phyloP scores from a whole-genome alignment of 2,113 vertebrate species.

The Irena cyanogastra region DNA sequence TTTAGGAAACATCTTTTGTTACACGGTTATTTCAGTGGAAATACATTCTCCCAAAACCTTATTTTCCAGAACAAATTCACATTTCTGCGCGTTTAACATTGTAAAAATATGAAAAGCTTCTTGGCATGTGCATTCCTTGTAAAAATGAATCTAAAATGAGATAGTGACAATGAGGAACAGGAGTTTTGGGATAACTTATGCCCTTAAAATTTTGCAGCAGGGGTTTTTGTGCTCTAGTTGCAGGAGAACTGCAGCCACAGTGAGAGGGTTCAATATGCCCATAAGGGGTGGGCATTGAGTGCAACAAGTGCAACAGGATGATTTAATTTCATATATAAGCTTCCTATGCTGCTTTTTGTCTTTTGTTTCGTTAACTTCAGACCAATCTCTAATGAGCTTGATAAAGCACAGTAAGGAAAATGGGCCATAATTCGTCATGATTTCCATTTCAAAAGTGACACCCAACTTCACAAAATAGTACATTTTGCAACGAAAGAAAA shows the following conservation, averaged over 20 bases:
- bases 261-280: background rate
- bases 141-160: slow-evolving; percentile 3
- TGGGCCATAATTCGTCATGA: slow-evolving; percentile 69
- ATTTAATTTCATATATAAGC: slow-evolving; percentile 36
- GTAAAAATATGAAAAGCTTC: background rate
- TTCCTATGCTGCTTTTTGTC: background rate
- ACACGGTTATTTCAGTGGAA: slow-evolving; percentile 24
- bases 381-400: slow-evolving; percentile 75
- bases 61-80: slow-evolving; percentile 31
- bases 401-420: slow-evolving; percentile 71
- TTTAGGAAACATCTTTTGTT: slow-evolving; percentile 45
- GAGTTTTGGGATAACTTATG: background rate
- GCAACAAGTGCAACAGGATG: slow-evolving; percentile 16
- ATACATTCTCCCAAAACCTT: background rate
- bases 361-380: slow-evolving; percentile 61
- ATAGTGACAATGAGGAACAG: background rate
- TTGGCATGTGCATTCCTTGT: background rate
- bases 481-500: slow-evolving; percentile 50
- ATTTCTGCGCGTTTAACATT: background rate
- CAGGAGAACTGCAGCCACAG: background rate
- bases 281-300: background rate
- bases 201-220: background rate
- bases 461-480: slow-evolving; percentile 42
- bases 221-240: background rate
- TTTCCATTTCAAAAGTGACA: slow-evolving; percentile 72